Evolutionary conservation across 2,113 vertebrate genomes (phyloP).

Genomic region (Cheirogaleus medius): DNA sequence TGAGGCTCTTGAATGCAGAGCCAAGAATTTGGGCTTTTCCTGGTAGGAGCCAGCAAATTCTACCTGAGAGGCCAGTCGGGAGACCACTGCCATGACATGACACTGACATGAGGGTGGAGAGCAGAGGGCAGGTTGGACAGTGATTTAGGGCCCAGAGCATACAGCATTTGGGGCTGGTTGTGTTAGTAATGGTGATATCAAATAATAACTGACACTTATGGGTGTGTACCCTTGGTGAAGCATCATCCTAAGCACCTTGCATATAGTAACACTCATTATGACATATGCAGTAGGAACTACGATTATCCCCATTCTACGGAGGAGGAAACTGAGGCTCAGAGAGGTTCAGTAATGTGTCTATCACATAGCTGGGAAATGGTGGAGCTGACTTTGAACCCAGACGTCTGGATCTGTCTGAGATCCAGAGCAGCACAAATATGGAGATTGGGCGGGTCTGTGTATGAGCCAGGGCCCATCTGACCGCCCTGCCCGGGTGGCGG

Average conservation of each 20-base stretch:
- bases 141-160: rapidly evolving
- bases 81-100: rapidly evolving
- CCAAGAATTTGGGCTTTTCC: neutral
- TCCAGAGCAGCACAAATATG: neutral
- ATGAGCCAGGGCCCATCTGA: rapidly evolving
- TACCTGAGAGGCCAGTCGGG: neutral
- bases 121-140: neutral
- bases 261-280: rapidly evolving
- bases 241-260: neutral
- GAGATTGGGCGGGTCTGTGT: rapidly evolving
- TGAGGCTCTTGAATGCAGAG: rapidly evolving
- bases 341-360: neutral
- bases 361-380: neutral
- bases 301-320: neutral
- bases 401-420: rapidly evolving
- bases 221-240: rapidly evolving
- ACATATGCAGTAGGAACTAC: rapidly evolving
- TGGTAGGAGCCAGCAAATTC: neutral
- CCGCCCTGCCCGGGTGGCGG: rapidly evolving
- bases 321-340: neutral
- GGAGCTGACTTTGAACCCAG: neutral
- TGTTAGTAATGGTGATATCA: rapidly evolving
- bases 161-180: rapidly evolving
- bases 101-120: neutral
- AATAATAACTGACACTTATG: rapidly evolving